Evolutionary conservation across 2,888 invertebrate genomes (phyloP).

Genomic region (Pterostichus niger): DNA sequence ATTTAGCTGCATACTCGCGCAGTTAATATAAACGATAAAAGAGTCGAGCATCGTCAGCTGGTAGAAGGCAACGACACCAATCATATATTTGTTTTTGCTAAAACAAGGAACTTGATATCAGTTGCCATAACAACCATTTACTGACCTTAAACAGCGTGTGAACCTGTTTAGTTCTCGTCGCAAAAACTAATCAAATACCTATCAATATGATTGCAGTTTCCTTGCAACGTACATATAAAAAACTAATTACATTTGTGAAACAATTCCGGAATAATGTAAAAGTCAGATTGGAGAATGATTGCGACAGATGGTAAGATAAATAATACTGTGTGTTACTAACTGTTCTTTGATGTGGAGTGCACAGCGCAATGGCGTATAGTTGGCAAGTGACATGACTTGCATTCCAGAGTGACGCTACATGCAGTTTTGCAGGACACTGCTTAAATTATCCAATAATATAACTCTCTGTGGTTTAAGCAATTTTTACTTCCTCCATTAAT

Average conservation of each 20-base stretch:
- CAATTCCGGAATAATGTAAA: constrained; percentile 1
- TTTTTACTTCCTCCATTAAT: constrained; percentile 41
- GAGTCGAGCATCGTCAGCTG: constrained; percentile 14
- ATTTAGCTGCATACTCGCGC: no score
- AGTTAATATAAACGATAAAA: neutral
- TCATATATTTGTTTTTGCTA: constrained; percentile 52
- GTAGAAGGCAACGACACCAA: constrained; percentile 47
- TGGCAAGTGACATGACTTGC: constrained; percentile 22
- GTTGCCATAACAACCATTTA: constrained; percentile 45
- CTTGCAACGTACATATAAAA: neutral
- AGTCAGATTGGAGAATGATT: constrained; percentile 19
- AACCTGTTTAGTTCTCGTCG: constrained; percentile 7
- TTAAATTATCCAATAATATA: constrained; percentile 15
- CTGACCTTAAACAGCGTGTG: constrained; percentile 38
- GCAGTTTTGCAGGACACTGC: constrained; percentile 10
- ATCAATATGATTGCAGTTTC: constrained; percentile 22
- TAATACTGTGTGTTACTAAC: constrained; percentile 25
- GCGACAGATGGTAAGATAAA: constrained; percentile 45
- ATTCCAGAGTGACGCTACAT: constrained; percentile 5
- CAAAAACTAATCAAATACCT: constrained; percentile 40
- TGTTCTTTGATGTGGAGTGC: constrained; percentile 38
- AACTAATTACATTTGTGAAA: constrained; percentile 3
- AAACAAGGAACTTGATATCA: constrained; percentile 51
- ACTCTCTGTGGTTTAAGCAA: neutral
- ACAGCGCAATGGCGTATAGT: constrained; percentile 11